Evolutionary conservation across 2,113 vertebrate species (phyloP), one percentile per base, ranked within the genome.

Genomic region (Helogale parvula): DNA sequence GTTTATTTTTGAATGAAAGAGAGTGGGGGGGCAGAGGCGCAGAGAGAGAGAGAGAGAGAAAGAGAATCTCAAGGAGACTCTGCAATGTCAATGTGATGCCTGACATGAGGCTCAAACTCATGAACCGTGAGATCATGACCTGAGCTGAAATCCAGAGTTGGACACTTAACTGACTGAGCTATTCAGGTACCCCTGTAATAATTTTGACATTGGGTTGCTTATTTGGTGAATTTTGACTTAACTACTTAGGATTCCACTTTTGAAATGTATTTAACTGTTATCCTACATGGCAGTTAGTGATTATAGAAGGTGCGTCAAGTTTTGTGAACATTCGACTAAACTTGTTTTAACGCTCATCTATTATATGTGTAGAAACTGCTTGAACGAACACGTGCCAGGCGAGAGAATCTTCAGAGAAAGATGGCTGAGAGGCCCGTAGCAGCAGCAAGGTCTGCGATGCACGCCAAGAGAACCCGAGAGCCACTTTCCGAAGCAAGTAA

Each of bases 391-490:
- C 99, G 99, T 16, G 99, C 99, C 94, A 99, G 99, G 90, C 97
- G 99, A 94, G 99, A 99, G 96, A 99, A 99, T 98, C 99, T 99
- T 91, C 99, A 99, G 99, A 99, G 99, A 98, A 99, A 99, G 96
- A 99, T 99, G 98, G 99, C 99, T 0, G 99, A 99, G 83, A 98
- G 99, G 81, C 99, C 99, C 27, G 99, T 97, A 17, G 98, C 98
- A 19, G 99, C 98, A 60, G 96, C 79, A 2, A 98, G 99, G 91
- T 97, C 96, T 38, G 96, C 98, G 79, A 0, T 74, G 17, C 94
- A 98, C 10, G 97, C 89, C 11, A 99, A 99, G 98, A 98, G 99
- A 16, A 77, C 97, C 83, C 98, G 99, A 97, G 99, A 99, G 88
- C 99, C 99, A 0, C 98, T 99, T 82, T 91, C 98, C 7, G 99